Conservation (phyloP, 2,888 invertebrate species). For the Apodemia mormo region DNA sequence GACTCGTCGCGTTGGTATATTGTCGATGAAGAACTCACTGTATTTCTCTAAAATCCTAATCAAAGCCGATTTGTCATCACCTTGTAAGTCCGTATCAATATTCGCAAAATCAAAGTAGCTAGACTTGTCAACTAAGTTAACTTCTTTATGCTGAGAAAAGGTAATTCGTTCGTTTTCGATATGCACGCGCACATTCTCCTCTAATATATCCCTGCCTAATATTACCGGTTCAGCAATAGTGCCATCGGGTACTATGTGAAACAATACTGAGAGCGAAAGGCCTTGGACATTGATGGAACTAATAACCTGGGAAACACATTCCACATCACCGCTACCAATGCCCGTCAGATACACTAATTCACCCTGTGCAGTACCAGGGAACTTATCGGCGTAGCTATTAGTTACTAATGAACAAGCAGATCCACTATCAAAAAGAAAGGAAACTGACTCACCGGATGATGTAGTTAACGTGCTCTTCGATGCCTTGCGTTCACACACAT, state of each 20-base stretch:
- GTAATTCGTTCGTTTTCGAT: not conserved
- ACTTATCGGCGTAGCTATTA: not conserved
- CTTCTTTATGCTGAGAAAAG: not conserved
- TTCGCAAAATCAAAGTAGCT: not conserved
- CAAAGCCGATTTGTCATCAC: not conserved
- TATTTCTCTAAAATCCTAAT: not conserved
- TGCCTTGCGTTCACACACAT: not conserved
- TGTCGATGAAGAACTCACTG: not conserved
- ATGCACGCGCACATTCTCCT: not conserved
- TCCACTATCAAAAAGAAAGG: slow-evolving; percentile 5
- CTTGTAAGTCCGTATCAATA: not conserved
- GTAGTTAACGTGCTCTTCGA: slow-evolving; percentile 6
- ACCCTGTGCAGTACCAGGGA: not conserved
- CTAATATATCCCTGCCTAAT: slow-evolving; percentile 1
- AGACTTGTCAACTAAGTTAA: not conserved
- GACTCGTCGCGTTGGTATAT: not conserved
- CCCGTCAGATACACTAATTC: not conserved
- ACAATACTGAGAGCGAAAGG: not conserved
- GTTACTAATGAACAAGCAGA: not conserved
- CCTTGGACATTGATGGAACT: not conserved
- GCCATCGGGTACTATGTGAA: not conserved
- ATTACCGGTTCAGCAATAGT: not conserved
- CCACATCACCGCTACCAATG: not conserved
- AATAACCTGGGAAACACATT: not conserved
- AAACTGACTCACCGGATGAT: not conserved